These are phyloP conservation scores for Pedionomus torquatus DNA, from an alignment of 2,113 vertebrate genomes.

Conservation along the genomic window DNA sequence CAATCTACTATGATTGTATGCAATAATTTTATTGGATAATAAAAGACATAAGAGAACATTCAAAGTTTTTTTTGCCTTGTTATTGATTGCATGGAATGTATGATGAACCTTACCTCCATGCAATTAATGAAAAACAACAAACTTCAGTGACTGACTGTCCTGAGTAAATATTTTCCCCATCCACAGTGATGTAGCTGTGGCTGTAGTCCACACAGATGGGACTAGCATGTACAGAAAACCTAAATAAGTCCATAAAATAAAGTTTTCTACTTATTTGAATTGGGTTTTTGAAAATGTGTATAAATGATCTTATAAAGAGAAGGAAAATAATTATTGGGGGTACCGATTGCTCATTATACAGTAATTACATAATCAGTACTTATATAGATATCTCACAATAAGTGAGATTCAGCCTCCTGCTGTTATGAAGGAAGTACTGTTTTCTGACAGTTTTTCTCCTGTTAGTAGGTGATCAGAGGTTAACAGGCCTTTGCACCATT, in stretches of 20 bases:
- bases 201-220: too few species aligned
- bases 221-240: not conserved
- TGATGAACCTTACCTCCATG: not conserved
- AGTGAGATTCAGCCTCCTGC: not conserved
- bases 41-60: not conserved
- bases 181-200: not conserved
- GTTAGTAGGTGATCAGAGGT: not conserved
- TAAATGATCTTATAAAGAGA: not conserved
- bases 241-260: not conserved
- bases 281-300: not conserved
- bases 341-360: not conserved
- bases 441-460: not conserved
- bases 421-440: not conserved
- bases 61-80: not conserved
- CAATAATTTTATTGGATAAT: not conserved
- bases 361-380: not conserved
- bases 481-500: not conserved
- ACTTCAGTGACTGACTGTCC: not conserved
- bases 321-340: not conserved
- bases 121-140: not conserved
- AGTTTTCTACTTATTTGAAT: not conserved
- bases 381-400: not conserved
- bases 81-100: not conserved
- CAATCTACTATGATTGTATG: not conserved
- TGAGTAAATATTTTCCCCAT: not conserved